Base-by-base conservation (phyloP, 1,140 invertebrate genomes). In the Drosophila sechellia region DNA sequence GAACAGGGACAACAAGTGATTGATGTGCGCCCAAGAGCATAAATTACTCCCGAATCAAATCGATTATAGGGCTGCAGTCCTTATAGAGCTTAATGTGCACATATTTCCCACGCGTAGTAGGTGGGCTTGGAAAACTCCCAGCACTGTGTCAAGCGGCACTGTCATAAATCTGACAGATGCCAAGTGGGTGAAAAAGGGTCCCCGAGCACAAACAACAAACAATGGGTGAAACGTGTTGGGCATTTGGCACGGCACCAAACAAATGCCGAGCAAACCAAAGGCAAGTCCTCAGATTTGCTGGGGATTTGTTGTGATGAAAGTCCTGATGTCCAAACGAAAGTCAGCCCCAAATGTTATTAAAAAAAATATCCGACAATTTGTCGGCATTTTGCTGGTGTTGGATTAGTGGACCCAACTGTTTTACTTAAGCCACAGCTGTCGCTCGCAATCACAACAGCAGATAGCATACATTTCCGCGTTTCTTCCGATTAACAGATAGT, bases 161-260 rank as follows among this genome's bases (percentile, higher is more conserved):
- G 64, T 83, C 80, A 85, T 63, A 85, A 85, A 77, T 80, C 60
- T 74, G 74, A 85, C 81, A 85, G 74, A 86, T 63, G 77, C 55
- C 78, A 77, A 85, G 72, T 80, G 79, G 57, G 56, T 43, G 60
- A 63, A 63, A 77, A 61, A 61, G 70, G 70, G 56, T 56, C 42
- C 48, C 40, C 40, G 12, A 15, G 55, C 54, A 52, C 34, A 57
- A 72, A 42, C 35, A 66, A 10, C 34, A 17, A 50, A 17, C 48
- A 42, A 37, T 48, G 64, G 50, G n/a, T 56, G 74, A 71, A 68
- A 86, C 78, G 78, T 85, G 81, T 85, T 86, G 74, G 78, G 63
- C 77, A 75, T 74, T 86, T 86, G 81, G 68, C 81, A 68, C 54
- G 49, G 59, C 45, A 58, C 64, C 77, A 69, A 54, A 58, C 53